Conservation (phyloP, 2,888 invertebrate species). For the Dicyrtoma fusca region DNA sequence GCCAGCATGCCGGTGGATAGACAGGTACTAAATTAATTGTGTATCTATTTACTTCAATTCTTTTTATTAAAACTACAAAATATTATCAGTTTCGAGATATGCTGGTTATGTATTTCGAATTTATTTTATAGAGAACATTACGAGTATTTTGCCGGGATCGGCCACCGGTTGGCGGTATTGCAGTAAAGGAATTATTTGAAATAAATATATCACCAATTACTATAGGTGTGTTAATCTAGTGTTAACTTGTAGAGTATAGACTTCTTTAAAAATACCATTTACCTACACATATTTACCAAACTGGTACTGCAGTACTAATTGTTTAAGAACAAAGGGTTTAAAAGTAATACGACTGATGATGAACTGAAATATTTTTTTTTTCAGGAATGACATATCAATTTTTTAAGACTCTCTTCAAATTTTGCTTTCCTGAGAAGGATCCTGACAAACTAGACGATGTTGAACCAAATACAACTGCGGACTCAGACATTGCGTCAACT, state of each 20-base stretch:
- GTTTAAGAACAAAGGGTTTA: too few species aligned
- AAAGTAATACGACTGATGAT: too few species aligned
- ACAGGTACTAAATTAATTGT: slow-evolving; percentile 63
- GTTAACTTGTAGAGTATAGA: too few species aligned
- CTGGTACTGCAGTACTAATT: too few species aligned
- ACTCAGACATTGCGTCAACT: slow-evolving; percentile 37
- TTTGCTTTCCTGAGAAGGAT: slow-evolving; percentile 94
- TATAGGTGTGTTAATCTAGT: slow-evolving; percentile 70
- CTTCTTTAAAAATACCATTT: too few species aligned
- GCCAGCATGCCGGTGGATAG: slow-evolving; percentile 89
- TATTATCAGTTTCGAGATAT: background rate
- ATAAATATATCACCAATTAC: slow-evolving; percentile 94
- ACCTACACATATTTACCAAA: too few species aligned
- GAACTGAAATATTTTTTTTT: background rate
- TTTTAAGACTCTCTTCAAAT: slow-evolving; percentile 95
- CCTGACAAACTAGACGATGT: slow-evolving; percentile 79
- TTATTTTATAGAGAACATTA: slow-evolving; percentile 69
- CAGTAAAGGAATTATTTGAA: slow-evolving; percentile 98
- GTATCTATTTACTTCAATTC: background rate
- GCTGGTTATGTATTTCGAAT: background rate
- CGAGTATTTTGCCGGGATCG: slow-evolving; percentile 94
- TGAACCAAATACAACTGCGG: slow-evolving; percentile 63
- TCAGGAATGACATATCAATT: slow-evolving; percentile 88
- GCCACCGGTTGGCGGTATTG: slow-evolving; percentile 97
- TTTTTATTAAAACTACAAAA: background rate